Percentiles rank a stretch among this genome's conserved stretches.
These are phyloP conservation scores for Mastomys coucha DNA, from an alignment of 2,113 vertebrate species.

Conservation along the genomic window DNA sequence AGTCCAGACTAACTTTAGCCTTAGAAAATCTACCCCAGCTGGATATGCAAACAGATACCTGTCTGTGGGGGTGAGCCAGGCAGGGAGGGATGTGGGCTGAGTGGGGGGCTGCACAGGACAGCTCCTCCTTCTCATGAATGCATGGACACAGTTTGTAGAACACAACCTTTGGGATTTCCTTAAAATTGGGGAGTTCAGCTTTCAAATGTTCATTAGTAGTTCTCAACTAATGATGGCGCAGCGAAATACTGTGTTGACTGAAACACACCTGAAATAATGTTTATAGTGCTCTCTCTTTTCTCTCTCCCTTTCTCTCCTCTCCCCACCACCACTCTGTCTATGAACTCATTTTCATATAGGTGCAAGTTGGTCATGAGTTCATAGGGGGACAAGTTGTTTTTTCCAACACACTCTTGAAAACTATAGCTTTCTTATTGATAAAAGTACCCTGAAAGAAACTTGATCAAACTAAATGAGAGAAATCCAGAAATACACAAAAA, in stretches of 20 bases:
- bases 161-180: background rate
- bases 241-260: slow-evolving; percentile 8
- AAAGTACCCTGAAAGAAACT: background rate
- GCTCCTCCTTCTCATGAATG: background rate
- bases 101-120: background rate
- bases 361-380: background rate
- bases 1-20: slow-evolving; percentile 54
- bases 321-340: accelerated
- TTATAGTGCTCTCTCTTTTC: background rate
- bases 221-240: slow-evolving; percentile 28
- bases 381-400: background rate
- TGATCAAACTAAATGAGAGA: background rate
- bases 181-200: background rate
- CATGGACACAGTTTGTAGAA: accelerated
- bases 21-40: slow-evolving; percentile 35
- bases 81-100: background rate
- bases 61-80: background rate
- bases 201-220: slow-evolving; percentile 41
- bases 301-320: background rate
- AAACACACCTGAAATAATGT: slow-evolving; percentile 43
- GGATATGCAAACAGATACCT: background rate
- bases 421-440: background rate
- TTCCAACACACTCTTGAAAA: background rate
- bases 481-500: background rate
- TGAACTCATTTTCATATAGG: background rate